A percentile compares a stretch with the other conserved stretches of the same genome.
phyloP scores from a whole-genome alignment of 2,113 vertebrate species.

The Pedionomus torquatus region DNA sequence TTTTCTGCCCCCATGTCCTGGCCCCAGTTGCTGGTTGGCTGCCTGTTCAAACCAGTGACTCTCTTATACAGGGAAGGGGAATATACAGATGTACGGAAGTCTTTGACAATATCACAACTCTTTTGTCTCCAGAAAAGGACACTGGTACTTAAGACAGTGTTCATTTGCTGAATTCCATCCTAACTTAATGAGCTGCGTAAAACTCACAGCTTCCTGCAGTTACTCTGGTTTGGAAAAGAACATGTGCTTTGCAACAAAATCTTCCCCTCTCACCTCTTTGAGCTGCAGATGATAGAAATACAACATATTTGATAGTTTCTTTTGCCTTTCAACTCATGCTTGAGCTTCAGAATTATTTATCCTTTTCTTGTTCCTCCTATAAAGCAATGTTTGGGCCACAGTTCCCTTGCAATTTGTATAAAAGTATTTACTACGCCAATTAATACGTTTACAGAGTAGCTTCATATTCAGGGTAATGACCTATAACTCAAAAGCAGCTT shows the following conservation, averaged over 20 bases:
- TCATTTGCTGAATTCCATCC: neutral
- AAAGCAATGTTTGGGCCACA: neutral
- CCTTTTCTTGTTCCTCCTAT: neutral
- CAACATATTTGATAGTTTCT: neutral
- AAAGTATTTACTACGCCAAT: neutral
- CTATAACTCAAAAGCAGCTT: neutral
- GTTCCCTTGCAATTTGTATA: neutral
- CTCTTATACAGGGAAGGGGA: neutral
- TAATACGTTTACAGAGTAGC: neutral
- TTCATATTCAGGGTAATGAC: neutral
- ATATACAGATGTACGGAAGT: neutral
- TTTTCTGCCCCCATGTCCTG: neutral
- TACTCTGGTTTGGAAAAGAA: neutral
- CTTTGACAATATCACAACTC: neutral
- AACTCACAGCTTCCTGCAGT: neutral
- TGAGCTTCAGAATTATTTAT: neutral
- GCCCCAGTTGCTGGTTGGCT: neutral
- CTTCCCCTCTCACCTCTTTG: neutral
- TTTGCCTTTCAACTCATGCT: neutral
- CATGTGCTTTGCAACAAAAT: neutral
- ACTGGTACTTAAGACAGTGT: accelerated
- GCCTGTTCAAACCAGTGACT: neutral
- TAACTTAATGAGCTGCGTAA: neutral
- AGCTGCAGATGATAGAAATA: neutral
- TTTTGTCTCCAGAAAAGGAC: neutral